phyloP scores from a whole-genome alignment of 1,140 invertebrate genomes.

The Drosophila lacertosa region DNA sequence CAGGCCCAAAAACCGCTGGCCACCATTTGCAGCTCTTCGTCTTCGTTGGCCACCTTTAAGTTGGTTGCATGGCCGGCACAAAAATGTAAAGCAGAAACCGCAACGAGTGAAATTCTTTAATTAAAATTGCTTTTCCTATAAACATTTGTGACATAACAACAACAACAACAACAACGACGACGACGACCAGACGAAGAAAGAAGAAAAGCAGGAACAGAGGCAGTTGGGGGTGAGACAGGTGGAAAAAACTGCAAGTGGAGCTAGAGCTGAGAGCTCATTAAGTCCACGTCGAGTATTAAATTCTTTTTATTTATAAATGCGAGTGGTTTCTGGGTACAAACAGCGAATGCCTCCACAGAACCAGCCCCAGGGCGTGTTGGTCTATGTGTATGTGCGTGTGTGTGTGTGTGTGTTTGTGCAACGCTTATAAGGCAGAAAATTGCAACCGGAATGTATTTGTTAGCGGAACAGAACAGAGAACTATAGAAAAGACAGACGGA shows the following conservation, averaged over 20 bases:
- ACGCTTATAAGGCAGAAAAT: constrained; percentile 76
- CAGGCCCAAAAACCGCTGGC: neutral
- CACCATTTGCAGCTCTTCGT: neutral
- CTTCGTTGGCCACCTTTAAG: neutral
- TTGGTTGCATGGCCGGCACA: constrained; percentile 5
- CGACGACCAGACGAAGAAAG: constrained; percentile 1
- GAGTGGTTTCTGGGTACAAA: constrained; percentile 39
- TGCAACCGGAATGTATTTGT: constrained; percentile 72
- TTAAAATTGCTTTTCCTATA: constrained; percentile 64
- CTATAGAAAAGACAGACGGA: neutral
- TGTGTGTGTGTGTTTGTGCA: constrained; percentile 46
- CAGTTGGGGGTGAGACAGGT: neutral
- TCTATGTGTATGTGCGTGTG: constrained; percentile 16
- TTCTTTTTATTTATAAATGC: constrained; percentile 72
- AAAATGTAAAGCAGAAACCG: constrained; percentile 30
- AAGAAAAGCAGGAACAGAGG: neutral
- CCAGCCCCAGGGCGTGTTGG: constrained; percentile 14
- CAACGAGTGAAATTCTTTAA: constrained; percentile 65
- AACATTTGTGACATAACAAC: constrained; percentile 61
- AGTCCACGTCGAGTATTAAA: constrained; percentile 66
- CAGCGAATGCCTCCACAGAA: constrained; percentile 23
- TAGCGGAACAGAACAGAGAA: constrained; percentile 43
- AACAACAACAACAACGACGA: constrained; percentile 21
- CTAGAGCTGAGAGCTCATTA: constrained; percentile 58
- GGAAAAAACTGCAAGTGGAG: constrained; percentile 27